A percentile compares a stretch with the other conserved stretches of the same genome.
Evolutionary conservation across 2,888 invertebrate species (phyloP).

Genomic region (Idaea aversata): DNA sequence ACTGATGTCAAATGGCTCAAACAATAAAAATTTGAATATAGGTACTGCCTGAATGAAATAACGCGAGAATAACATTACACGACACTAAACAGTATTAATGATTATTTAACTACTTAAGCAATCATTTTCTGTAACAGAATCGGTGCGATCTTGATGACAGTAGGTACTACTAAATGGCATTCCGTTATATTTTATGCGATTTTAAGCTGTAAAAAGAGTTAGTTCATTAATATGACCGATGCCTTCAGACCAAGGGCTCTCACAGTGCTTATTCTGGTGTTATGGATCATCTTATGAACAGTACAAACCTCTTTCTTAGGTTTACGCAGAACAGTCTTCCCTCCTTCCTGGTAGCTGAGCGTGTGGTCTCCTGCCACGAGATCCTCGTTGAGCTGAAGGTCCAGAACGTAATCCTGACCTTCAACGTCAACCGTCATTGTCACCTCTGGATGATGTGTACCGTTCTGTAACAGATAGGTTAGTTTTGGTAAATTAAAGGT

Average conservation of each 20-base stretch:
- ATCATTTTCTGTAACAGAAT: neutral
- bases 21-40: too few relatives aligned
- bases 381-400: too few relatives aligned
- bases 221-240: constrained; percentile 75
- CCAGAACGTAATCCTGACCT: too few relatives aligned
- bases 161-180: constrained; percentile 26
- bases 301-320: constrained; percentile 58
- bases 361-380: too few relatives aligned
- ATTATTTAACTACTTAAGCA: constrained; percentile 83
- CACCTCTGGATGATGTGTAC: constrained; percentile 65
- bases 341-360: constrained; percentile 58
- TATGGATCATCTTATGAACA: constrained; percentile 85
- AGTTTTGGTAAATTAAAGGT: too few relatives aligned
- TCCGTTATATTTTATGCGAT: too few relatives aligned
- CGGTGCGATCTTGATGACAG: neutral
- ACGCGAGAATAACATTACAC: constrained; percentile 92
- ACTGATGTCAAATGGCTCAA: too few relatives aligned
- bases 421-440: constrained; percentile 80
- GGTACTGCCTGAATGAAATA: constrained; percentile 79
- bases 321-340: constrained; percentile 84
- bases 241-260: constrained; percentile 71
- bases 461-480: constrained; percentile 41
- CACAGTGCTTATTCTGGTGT: constrained; percentile 83
- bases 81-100: constrained; percentile 89
- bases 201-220: constrained; percentile 54